These are phyloP conservation scores for Theocolax elegans DNA, from an alignment of 1,140 invertebrate species.

Conservation along the genomic window DNA sequence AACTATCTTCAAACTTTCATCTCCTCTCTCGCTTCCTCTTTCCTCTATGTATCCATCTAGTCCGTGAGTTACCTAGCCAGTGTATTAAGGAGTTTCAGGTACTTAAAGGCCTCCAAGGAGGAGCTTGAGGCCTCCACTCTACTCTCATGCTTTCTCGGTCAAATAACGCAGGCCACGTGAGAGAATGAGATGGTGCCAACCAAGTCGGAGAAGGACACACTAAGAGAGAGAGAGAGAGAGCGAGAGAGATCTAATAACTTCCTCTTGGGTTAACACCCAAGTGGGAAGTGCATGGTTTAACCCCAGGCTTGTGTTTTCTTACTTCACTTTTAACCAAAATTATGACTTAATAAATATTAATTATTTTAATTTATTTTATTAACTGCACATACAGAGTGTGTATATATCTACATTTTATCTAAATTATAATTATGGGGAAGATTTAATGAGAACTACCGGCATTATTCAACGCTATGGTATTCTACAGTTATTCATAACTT, in stretches of 20 bases:
- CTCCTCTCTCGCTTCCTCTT: not conserved
- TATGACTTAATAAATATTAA: no score
- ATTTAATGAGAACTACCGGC: no score
- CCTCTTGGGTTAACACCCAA: constrained; percentile 6
- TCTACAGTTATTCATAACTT: no score
- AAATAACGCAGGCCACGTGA: constrained; percentile 12
- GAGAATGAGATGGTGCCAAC: not conserved
- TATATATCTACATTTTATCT: no score
- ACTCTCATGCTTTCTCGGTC: not conserved
- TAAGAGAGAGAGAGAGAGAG: not conserved
- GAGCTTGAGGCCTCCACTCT: constrained; percentile 5
- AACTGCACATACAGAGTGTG: no score
- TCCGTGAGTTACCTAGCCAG: constrained; percentile 30
- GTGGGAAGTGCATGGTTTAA: no score
- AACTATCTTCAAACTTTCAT: constrained; percentile 43
- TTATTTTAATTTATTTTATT: no score
- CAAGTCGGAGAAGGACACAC: not conserved
- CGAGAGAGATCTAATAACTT: constrained; percentile 2
- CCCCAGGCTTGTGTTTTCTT: no score
- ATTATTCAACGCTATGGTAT: no score
- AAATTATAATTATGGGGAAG: no score
- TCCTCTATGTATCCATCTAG: not conserved
- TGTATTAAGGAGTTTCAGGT: constrained; percentile 44
- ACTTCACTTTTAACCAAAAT: no score
- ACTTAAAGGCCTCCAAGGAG: constrained; percentile 35